Percentiles rank a stretch among this genome's conserved stretches.
phyloP scores from a whole-genome alignment of 2,113 vertebrate species.

The Numida meleagris region DNA sequence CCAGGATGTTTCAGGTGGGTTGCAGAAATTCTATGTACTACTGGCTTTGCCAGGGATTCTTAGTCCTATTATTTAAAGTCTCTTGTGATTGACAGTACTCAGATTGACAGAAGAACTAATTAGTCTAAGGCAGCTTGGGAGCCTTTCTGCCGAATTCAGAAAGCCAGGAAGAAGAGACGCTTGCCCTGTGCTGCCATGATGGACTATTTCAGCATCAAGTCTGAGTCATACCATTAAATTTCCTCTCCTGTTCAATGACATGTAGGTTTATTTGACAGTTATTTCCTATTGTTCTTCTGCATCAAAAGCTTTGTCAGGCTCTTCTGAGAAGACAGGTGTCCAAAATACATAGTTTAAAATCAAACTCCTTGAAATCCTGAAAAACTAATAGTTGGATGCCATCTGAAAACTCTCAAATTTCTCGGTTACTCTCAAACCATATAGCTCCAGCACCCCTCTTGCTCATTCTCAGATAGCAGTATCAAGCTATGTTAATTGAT shows the following conservation, averaged over 20 bases:
- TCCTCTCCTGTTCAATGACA: not conserved
- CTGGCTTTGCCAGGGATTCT: not conserved
- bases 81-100: not conserved
- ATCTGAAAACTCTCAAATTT: not conserved
- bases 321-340: not conserved
- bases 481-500: not conserved
- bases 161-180: not conserved
- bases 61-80: not conserved
- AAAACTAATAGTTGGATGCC: not conserved
- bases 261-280: not conserved
- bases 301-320: not conserved
- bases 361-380: not conserved
- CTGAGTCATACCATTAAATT: conserved; percentile 13
- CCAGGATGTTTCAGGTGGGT: not conserved
- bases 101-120: conserved; percentile 23
- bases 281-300: not conserved
- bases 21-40: not conserved
- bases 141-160: conserved; percentile 10
- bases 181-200: conserved; percentile 4
- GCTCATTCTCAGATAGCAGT: not conserved
- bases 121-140: not conserved
- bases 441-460: not conserved
- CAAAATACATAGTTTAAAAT: conserved; percentile 31
- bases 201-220: not conserved
- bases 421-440: not conserved